Percentiles rank a stretch among this genome's conserved stretches.
Evolutionary conservation across 1,140 invertebrate genomes (phyloP).

Genomic region (Lepidostoma basale): DNA sequence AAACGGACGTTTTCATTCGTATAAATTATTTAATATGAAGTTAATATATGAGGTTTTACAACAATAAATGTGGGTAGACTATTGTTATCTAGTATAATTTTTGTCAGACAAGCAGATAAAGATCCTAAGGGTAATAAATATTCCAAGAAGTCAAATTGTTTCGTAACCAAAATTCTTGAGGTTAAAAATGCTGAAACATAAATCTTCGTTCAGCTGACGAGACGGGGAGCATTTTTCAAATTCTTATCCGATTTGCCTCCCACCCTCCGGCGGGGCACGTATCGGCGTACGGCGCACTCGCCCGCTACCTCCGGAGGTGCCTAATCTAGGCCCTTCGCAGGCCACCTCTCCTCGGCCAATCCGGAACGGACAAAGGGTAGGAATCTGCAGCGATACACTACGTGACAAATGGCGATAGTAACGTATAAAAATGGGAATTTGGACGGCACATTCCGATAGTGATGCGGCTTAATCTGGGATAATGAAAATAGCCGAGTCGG

Average conservation of each 20-base stretch:
- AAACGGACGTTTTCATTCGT: too few species aligned
- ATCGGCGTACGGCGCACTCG: background rate
- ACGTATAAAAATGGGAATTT: constrained; percentile 32
- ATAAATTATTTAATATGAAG: too few species aligned
- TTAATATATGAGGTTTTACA: too few species aligned
- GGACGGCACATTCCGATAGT: constrained; percentile 19
- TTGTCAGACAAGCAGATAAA: too few species aligned
- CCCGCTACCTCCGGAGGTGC: constrained; percentile 12
- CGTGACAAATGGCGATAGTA: constrained; percentile 16
- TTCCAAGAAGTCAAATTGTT: constrained; percentile 20
- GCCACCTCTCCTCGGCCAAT: background rate
- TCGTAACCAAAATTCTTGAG: constrained; percentile 22
- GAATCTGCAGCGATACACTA: constrained; percentile 27
- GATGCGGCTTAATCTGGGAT: constrained; percentile 1
- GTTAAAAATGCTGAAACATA: constrained; percentile 35
- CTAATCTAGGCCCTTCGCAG: constrained; percentile 14
- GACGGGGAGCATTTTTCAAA: constrained; percentile 46
- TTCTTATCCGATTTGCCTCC: constrained; percentile 45
- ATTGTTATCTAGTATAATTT: too few species aligned
- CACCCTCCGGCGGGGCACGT: constrained; percentile 37
- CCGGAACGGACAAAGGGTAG: constrained; percentile 12
- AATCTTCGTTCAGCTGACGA: constrained; percentile 42
- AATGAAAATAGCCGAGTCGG: constrained; percentile 12
- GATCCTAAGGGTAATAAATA: background rate
- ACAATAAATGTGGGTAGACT: too few species aligned